phyloP scores from a whole-genome alignment of 2,797 vertebrate genomes.

The Dendrocincla fuliginosa region DNA sequence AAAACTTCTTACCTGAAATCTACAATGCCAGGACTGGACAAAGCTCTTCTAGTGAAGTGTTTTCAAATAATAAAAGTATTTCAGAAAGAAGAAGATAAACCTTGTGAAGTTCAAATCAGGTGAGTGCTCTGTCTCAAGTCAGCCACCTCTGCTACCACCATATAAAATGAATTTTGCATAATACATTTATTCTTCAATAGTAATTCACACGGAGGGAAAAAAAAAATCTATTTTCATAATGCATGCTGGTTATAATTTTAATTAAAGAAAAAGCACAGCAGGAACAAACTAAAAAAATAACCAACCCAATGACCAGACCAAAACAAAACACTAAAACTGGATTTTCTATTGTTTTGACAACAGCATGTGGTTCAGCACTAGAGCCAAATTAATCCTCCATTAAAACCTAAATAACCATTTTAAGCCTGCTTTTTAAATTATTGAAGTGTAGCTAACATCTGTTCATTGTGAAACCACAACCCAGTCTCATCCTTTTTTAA shows the following conservation, averaged over 20 bases:
- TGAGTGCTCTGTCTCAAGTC: neutral
- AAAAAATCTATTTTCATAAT: neutral
- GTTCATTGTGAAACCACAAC: slow-evolving; percentile 5
- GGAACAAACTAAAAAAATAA: neutral
- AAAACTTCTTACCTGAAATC: neutral
- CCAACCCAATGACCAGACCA: neutral
- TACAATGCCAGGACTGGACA: rapidly evolving
- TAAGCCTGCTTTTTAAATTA: slow-evolving; percentile 32
- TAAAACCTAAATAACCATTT: slow-evolving; percentile 19
- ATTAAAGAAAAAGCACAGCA: neutral
- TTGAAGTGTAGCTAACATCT: slow-evolving; percentile 34
- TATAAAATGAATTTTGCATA: neutral
- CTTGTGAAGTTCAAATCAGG: neutral
- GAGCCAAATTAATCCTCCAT: slow-evolving; percentile 14
- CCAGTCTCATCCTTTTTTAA: neutral
- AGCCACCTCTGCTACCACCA: neutral
- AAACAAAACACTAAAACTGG: neutral
- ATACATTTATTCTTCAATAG: neutral
- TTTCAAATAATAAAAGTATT: neutral
- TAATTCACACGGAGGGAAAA: neutral
- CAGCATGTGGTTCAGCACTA: neutral
- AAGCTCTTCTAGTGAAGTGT: neutral
- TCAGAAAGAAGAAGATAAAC: neutral
- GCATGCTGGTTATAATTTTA: neutral
- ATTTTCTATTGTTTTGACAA: neutral